Conservation (phyloP, 2,113 vertebrate genomes). For the Petrocephalus microphthalmus region DNA sequence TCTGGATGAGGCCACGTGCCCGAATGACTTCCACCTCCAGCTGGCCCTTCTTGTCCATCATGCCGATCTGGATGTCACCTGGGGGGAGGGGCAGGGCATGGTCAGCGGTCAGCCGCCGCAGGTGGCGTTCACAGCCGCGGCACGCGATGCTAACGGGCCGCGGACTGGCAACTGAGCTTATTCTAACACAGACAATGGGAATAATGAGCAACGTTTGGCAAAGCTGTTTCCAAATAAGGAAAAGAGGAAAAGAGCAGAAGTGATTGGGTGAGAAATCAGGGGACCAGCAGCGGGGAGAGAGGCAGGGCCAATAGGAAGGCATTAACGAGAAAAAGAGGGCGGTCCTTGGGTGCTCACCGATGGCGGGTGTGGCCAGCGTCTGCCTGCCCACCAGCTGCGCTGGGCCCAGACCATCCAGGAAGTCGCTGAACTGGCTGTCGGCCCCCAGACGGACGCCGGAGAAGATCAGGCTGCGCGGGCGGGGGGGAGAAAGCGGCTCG, state of each 20-base stretch:
- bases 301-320: neutral
- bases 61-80: constrained; percentile 98
- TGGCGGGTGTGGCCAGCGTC: constrained; percentile 90
- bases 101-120: neutral
- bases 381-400: constrained; percentile 94
- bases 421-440: constrained; percentile 95
- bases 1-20: constrained; percentile 90
- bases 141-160: neutral
- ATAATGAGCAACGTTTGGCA: neutral
- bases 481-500: neutral
- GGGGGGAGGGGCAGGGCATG: constrained; percentile 9
- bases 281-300: neutral
- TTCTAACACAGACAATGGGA: neutral
- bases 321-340: neutral
- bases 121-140: neutral
- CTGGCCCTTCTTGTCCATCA: constrained; percentile 96
- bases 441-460: constrained; percentile 85
- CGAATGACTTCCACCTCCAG: constrained; percentile 96
- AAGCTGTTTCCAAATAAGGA: neutral
- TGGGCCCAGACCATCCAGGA: constrained; percentile 91
- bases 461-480: constrained; percentile 77
- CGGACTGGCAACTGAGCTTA: neutral
- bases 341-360: constrained; percentile 67
- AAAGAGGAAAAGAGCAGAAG: neutral
- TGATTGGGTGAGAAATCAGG: neutral